Percentiles rank a stretch among this genome's conserved stretches.
These are phyloP conservation scores for Isichthys henryi DNA, from an alignment of 2,113 vertebrate species.

Conservation along the genomic window DNA sequence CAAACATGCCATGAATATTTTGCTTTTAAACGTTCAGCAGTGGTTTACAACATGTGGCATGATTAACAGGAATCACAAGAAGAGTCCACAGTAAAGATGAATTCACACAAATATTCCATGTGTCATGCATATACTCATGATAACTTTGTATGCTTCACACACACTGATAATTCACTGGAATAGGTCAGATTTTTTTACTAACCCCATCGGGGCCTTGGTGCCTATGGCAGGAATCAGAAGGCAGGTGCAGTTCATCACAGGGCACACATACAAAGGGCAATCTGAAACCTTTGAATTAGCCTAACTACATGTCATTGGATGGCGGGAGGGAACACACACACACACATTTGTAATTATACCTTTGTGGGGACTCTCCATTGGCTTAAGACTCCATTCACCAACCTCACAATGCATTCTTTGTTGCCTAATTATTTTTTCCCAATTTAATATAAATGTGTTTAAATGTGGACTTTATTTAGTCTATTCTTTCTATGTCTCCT, in stretches of 20 bases:
- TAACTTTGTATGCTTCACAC: background rate
- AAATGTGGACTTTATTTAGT: background rate
- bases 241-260: background rate
- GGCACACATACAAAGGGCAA: background rate
- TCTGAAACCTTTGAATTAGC: background rate
- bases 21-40: background rate
- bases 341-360: too few relatives aligned
- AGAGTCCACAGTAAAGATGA: background rate
- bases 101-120: background rate
- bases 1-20: background rate
- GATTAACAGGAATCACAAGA: background rate
- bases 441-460: background rate
- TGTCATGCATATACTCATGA: background rate
- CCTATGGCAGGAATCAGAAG: background rate
- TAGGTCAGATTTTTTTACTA: background rate
- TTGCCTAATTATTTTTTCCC: background rate
- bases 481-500: background rate
- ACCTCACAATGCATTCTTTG: background rate
- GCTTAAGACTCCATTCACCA: background rate
- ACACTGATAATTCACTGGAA: background rate
- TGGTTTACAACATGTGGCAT: background rate
- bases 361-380: background rate
- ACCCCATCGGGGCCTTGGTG: background rate
- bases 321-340: background rate
- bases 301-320: background rate